Evolutionary conservation across 2,113 vertebrate genomes (phyloP).

Genomic region (Centropus bengalensis): DNA sequence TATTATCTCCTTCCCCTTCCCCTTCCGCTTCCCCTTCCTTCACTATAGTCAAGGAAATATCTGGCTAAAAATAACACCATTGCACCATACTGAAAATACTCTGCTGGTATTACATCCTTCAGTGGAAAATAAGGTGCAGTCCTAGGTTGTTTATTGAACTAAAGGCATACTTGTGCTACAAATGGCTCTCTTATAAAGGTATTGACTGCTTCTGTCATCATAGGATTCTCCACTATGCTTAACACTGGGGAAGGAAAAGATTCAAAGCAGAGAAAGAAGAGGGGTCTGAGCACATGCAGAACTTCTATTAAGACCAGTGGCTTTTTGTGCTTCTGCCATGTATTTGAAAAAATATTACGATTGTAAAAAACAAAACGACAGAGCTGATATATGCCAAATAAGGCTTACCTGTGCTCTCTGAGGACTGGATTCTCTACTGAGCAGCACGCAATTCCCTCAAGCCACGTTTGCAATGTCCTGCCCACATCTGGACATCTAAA

Average conservation of each 20-base stretch:
- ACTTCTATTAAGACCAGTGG: slow-evolving; percentile 56
- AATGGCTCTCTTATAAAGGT: slow-evolving; percentile 39
- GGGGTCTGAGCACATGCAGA: slow-evolving; percentile 26
- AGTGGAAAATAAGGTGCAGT: slow-evolving; percentile 45
- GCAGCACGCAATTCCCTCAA: background rate
- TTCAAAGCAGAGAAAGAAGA: slow-evolving; percentile 52
- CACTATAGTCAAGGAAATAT: background rate
- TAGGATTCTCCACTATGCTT: slow-evolving; percentile 33
- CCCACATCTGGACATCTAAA: background rate
- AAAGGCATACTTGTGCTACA: slow-evolving; percentile 36
- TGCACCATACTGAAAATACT: background rate
- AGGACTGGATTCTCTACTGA: background rate
- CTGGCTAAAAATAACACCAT: background rate
- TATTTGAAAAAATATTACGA: slow-evolving; percentile 15
- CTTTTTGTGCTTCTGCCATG: slow-evolving; percentile 26
- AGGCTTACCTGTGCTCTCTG: background rate
- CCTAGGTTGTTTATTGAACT: slow-evolving; percentile 59
- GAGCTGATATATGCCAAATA: slow-evolving; percentile 13
- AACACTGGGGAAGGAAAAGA: slow-evolving; percentile 55
- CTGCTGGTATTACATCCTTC: slow-evolving; percentile 26
- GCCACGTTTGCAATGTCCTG: background rate
- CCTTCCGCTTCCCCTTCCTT: background rate
- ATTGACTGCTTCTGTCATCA: slow-evolving; percentile 48
- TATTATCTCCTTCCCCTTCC: background rate
- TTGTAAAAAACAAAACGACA: slow-evolving; percentile 11